Evolutionary conservation across 2,113 vertebrate genomes (phyloP).

Genomic region (Bambusicola thoracicus): DNA sequence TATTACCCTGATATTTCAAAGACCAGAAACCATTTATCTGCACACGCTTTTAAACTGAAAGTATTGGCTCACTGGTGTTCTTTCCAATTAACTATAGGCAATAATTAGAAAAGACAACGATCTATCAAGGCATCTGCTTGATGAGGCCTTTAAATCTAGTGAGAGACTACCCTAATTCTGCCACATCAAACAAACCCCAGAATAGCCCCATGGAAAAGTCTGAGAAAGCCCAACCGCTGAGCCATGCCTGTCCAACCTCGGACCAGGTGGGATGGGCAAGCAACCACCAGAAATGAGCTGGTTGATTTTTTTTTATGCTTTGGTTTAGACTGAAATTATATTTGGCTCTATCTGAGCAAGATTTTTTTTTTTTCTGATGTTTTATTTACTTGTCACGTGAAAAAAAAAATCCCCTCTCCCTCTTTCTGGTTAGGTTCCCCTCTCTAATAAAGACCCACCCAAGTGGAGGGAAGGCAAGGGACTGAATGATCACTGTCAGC

Average conservation of each 20-base stretch:
- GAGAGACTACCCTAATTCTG: neutral
- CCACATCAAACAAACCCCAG: neutral
- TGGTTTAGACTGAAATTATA: neutral
- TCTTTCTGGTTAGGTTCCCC: neutral
- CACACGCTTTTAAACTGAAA: neutral
- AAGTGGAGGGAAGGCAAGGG: neutral
- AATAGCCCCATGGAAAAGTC: neutral
- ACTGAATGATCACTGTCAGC: neutral
- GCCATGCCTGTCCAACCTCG: neutral
- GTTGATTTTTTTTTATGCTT: neutral
- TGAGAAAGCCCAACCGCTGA: neutral
- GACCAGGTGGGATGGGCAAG: neutral
- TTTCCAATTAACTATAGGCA: neutral
- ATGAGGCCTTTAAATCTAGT: neutral
- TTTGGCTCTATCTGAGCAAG: neutral
- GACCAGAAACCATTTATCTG: neutral
- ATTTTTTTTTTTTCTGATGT: neutral
- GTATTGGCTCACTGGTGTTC: neutral
- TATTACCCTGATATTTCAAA: neutral
- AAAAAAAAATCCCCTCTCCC: neutral
- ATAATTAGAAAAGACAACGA: neutral
- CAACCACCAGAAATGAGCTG: accelerated
- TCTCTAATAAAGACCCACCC: neutral
- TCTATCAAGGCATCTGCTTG: neutral
- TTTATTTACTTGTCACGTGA: neutral